Conservation (phyloP, 2,797 vertebrate genomes). For the Pseudomugil tenellus region DNA sequence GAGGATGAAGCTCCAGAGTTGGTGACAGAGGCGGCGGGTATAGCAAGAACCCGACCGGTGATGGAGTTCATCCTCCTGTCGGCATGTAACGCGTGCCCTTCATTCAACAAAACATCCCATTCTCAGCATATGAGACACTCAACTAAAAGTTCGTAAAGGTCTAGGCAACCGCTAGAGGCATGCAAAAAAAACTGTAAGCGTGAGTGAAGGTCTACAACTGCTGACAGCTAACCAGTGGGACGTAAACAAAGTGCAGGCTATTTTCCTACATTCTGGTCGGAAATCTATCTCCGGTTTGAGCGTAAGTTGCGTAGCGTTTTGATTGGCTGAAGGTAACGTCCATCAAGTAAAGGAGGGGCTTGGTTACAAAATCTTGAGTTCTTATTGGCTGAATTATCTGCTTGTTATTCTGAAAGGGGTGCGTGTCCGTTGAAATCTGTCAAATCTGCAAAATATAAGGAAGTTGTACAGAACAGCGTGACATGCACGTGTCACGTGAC, state of each 20-base stretch:
- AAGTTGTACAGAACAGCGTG: slow-evolving; percentile 74
- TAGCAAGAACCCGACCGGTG: slow-evolving; percentile 82
- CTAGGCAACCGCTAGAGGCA: background rate
- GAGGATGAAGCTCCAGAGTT: slow-evolving; percentile 86
- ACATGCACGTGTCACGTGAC: slow-evolving; percentile 72
- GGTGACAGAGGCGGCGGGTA: slow-evolving; percentile 81
- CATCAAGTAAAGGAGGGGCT: slow-evolving; percentile 26
- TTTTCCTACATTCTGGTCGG: slow-evolving; percentile 71
- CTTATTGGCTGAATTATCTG: slow-evolving; percentile 58
- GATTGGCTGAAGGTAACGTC: slow-evolving; percentile 65
- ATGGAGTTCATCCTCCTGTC: slow-evolving; percentile 85
- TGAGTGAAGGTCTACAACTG: slow-evolving; percentile 34
- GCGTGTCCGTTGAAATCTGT: slow-evolving; percentile 55
- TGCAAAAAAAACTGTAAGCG: background rate
- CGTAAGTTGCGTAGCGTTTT: slow-evolving; percentile 17
- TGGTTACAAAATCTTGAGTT: fast-evolving
- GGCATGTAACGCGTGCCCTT: slow-evolving; percentile 70
- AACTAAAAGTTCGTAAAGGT: slow-evolving; percentile 22
- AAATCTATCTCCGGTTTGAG: slow-evolving; percentile 73
- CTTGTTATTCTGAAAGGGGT: slow-evolving; percentile 49
- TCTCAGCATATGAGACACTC: slow-evolving; percentile 19
- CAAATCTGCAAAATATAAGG: slow-evolving; percentile 77
- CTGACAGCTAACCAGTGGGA: slow-evolving; percentile 74
- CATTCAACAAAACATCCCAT: slow-evolving; percentile 79
- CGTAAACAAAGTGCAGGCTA: slow-evolving; percentile 84